A percentile compares a stretch with the other conserved stretches of the same genome.
These are phyloP conservation scores for Rhynchomys soricoides DNA, from an alignment of 2,113 vertebrate species.

Conservation along the genomic window DNA sequence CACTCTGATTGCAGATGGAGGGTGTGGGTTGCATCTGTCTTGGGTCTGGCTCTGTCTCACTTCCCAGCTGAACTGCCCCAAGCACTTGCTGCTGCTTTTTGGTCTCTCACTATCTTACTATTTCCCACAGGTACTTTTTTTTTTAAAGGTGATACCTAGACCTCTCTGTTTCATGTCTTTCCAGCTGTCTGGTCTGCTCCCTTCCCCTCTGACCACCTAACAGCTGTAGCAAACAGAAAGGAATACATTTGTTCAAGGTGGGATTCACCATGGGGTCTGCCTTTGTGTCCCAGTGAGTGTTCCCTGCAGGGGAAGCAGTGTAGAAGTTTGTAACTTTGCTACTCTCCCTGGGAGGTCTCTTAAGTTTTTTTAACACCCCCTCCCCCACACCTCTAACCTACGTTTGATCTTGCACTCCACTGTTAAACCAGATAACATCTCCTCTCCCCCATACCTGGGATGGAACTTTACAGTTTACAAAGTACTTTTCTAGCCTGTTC, in stretches of 20 bases:
- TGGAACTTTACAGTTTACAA: constrained; percentile 41
- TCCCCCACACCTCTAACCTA: background rate
- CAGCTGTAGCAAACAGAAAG: constrained; percentile 75
- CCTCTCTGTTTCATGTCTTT: constrained; percentile 69
- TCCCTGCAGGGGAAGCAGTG: constrained; percentile 34
- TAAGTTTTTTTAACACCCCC: constrained; percentile 4
- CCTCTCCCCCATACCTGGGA: background rate
- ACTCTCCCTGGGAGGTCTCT: constrained; percentile 69
- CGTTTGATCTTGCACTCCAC: constrained; percentile 55
- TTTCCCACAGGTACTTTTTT: constrained; percentile 80
- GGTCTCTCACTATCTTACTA: constrained; percentile 72
- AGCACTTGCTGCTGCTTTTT: constrained; percentile 79
- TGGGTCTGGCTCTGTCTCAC: constrained; percentile 53
- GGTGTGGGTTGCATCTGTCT: constrained; percentile 82
- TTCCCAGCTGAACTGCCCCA: constrained; percentile 83
- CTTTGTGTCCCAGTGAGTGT: constrained; percentile 51
- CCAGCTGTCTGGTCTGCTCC: constrained; percentile 60
- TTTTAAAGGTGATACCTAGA: constrained; percentile 56
- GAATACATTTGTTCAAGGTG: constrained; percentile 58
- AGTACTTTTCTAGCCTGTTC: constrained; percentile 10
- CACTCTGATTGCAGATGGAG: constrained; percentile 77
- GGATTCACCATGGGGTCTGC: background rate
- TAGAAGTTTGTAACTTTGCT: constrained; percentile 53
- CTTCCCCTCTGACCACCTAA: constrained; percentile 61
- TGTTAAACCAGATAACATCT: constrained; percentile 37